Evolutionary conservation across 2,797 vertebrate species (phyloP), one percentile per base, ranked within the genome.

Genomic region (Dendrocincla fuliginosa): DNA sequence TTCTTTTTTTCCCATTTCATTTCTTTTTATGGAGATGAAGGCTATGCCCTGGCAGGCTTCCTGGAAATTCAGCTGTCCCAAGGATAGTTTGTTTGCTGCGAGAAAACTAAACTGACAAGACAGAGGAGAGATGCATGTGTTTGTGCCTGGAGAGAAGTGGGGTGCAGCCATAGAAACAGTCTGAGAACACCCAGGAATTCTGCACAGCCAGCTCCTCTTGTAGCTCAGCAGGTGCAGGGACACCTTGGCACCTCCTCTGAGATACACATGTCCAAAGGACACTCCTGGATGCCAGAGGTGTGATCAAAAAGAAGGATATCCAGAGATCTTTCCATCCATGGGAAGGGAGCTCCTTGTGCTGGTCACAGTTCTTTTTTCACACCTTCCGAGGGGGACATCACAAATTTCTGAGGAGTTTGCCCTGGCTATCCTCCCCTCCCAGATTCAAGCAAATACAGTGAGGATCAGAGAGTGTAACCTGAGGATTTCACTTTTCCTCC

Each of bases 11-110:
- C 84, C 88, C 84, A 64, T 92, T 97, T 96, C 95, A 97, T 97
- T 97, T 97, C 98, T 98, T 98, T 98, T 98, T 98, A 98, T 97
- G 97, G 98, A 98, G 93, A 96, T 93, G 96, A 97, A 97, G 93
- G 95, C 95, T 96, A 96, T 44, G 55, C 71, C 39, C 97, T 98
- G 98, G 98, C 98, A 98, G 46, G 81, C 90, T 97, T 98, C 98
- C 98, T 98, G 95, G 97, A 98, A 97, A 97, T 83, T 97, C 94
- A 94, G 87, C 92, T 93, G 91, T 89, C 95, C 70, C 79, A 82
- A 84, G 96, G 96, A 97, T 77, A 96, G 91, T 97, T 97, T 98
- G 97, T 98, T 97, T 98, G 97, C 93, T 90, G 95, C 10, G 1
- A 95, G 94, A 97, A 97, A 97, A 95, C 94, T 89, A 94, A 97